A percentile compares a stretch with the other conserved stretches of the same genome.
These are phyloP conservation scores for Teinopalpus imperialis DNA, from an alignment of 2,888 invertebrate genomes.

Conservation along the genomic window DNA sequence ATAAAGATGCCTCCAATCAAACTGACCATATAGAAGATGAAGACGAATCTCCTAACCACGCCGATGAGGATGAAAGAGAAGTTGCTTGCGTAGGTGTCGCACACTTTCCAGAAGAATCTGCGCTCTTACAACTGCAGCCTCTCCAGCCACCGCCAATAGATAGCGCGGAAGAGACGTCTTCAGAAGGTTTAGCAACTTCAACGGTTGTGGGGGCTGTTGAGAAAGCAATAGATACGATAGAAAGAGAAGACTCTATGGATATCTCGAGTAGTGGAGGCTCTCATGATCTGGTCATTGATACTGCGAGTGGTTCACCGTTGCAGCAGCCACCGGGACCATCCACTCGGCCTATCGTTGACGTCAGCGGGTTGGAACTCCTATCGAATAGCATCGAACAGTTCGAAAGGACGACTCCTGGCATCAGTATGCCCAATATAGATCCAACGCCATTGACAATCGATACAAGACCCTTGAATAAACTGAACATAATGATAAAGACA, in stretches of 20 bases:
- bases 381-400: conserved; percentile 93
- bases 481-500: conserved; percentile 70
- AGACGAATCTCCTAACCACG: conserved; percentile 79
- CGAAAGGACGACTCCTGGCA: conserved; percentile 77
- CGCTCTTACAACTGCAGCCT: conserved; percentile 40
- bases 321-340: conserved; percentile 37
- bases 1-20: conserved; percentile 90
- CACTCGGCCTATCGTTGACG: conserved; percentile 79
- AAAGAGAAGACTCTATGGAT: conserved; percentile 60
- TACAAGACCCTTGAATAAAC: conserved; percentile 62
- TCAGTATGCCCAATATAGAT: conserved; percentile 58
- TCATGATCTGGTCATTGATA: conserved; percentile 74
- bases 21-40: conserved; percentile 89
- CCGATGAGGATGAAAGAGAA: conserved; percentile 71
- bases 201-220: conserved; percentile 62
- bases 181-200: conserved; percentile 54
- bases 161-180: conserved; percentile 68
- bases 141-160: conserved; percentile 52
- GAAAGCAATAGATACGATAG: conserved; percentile 68
- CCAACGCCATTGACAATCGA: conserved; percentile 60
- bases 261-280: conserved; percentile 72
- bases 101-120: conserved; percentile 64
- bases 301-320: conserved; percentile 55
- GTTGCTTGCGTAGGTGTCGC: conserved; percentile 74
- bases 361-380: conserved; percentile 90